Conservation (phyloP, 1,140 invertebrate species). For the Gonioctena quinquepunctata region DNA sequence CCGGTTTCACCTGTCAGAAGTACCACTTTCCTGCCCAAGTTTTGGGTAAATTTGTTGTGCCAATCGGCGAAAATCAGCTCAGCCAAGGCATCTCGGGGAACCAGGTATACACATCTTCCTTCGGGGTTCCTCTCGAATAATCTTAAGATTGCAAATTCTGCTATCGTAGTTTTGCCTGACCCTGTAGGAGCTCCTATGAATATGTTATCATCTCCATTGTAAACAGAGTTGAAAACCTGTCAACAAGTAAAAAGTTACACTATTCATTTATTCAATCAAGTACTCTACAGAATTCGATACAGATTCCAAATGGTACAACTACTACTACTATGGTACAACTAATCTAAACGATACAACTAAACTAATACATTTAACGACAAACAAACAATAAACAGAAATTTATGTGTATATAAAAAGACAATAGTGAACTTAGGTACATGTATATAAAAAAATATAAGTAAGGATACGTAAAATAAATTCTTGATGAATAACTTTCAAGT, state of each 20-base stretch:
- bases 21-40: conserved; percentile 86
- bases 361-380: too few relatives aligned
- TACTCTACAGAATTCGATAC: too few relatives aligned
- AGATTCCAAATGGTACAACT: too few relatives aligned
- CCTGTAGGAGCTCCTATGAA: conserved; percentile 98
- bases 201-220: conserved; percentile 98
- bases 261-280: too few relatives aligned
- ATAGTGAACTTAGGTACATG: too few relatives aligned
- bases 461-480: too few relatives aligned
- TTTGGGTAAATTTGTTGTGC: conserved; percentile 83
- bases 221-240: conserved; percentile 94
- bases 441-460: too few relatives aligned
- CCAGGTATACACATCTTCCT: conserved; percentile 89
- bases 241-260: background rate
- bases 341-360: too few relatives aligned
- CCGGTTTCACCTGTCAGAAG: conserved; percentile 97
- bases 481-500: background rate
- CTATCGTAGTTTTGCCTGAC: conserved; percentile 95
- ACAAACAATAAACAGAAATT: too few relatives aligned
- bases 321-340: too few relatives aligned
- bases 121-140: conserved; percentile 76
- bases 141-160: conserved; percentile 94
- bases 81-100: conserved; percentile 89
- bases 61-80: conserved; percentile 91
- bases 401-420: too few relatives aligned